Evolutionary conservation across 2,113 vertebrate genomes (phyloP).

Genomic region (Petrocephalus microphthalmus): DNA sequence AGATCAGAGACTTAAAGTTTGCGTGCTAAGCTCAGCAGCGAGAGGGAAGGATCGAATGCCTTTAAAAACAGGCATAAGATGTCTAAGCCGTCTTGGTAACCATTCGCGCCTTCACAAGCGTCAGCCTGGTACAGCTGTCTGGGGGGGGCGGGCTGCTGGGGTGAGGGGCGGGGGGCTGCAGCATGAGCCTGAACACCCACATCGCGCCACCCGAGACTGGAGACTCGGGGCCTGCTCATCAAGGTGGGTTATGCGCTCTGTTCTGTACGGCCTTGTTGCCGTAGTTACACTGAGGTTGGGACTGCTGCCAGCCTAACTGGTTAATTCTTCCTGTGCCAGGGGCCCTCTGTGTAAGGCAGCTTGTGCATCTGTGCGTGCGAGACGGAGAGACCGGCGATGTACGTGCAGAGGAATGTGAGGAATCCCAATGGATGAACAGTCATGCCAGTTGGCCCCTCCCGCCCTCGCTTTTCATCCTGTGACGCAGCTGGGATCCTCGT

Average conservation of each 20-base stretch:
- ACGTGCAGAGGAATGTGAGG: constrained; percentile 13
- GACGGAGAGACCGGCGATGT: not conserved
- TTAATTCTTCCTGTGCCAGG: constrained; percentile 4
- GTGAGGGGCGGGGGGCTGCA: no score
- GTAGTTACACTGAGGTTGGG: not conserved
- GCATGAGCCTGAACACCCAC: not conserved
- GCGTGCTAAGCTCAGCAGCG: constrained; percentile 45
- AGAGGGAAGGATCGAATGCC: constrained; percentile 55
- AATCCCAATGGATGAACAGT: constrained; percentile 10
- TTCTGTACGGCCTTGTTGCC: not conserved
- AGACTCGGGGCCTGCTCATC: not conserved
- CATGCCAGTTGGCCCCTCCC: not conserved
- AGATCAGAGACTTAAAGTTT: constrained; percentile 51
- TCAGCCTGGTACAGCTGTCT: constrained; percentile 18
- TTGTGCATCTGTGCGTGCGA: not conserved
- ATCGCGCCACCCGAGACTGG: not conserved
- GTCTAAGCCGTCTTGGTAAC: constrained; percentile 49
- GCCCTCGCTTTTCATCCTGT: not conserved
- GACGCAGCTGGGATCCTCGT: not conserved
- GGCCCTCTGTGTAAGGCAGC: not conserved
- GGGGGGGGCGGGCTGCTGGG: not conserved
- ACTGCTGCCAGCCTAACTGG: not conserved
- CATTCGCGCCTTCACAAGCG: constrained; percentile 41
- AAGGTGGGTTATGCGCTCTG: not conserved
- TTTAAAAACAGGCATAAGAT: constrained; percentile 50